phyloP scores from a whole-genome alignment of 2,797 vertebrate species.

The Microchirus variegatus region DNA sequence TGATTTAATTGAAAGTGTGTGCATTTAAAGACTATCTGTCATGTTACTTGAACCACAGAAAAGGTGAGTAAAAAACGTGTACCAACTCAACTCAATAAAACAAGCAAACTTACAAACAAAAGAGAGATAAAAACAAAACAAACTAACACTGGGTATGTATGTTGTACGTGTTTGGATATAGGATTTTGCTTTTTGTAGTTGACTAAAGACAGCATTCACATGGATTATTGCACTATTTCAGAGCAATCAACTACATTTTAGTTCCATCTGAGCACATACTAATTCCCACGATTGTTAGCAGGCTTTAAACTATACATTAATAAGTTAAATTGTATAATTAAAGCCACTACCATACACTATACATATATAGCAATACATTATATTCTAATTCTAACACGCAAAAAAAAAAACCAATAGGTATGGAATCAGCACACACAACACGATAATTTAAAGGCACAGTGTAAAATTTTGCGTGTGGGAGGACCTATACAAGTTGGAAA shows the following conservation, averaged over 20 bases:
- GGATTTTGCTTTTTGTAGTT: slow-evolving; percentile 21
- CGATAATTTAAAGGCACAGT: too few relatives aligned
- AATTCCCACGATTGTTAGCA: too few relatives aligned
- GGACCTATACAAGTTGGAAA: too few relatives aligned
- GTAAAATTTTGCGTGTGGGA: too few relatives aligned
- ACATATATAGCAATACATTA: too few relatives aligned
- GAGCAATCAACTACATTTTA: neutral
- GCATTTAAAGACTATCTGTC: slow-evolving; percentile 53
- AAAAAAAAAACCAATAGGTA: too few relatives aligned
- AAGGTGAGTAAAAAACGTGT: slow-evolving; percentile 74
- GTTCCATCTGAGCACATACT: too few relatives aligned
- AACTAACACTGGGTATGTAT: slow-evolving; percentile 38
- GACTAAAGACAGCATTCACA: slow-evolving; percentile 20
- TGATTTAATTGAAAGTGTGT: slow-evolving; percentile 46
- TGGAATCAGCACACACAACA: too few relatives aligned
- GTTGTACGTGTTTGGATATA: slow-evolving; percentile 16
- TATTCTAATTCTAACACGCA: too few relatives aligned
- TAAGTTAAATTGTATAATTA: too few relatives aligned
- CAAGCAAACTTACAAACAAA: slow-evolving; percentile 19
- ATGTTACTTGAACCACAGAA: slow-evolving; percentile 53
- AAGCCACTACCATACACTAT: too few relatives aligned
- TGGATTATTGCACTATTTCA: slow-evolving; percentile 14
- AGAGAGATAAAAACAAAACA: slow-evolving; percentile 9
- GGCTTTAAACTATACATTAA: too few relatives aligned
- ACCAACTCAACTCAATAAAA: slow-evolving; percentile 31